phyloP scores from a whole-genome alignment of 2,888 invertebrate genomes.

The Macaria liturata region DNA sequence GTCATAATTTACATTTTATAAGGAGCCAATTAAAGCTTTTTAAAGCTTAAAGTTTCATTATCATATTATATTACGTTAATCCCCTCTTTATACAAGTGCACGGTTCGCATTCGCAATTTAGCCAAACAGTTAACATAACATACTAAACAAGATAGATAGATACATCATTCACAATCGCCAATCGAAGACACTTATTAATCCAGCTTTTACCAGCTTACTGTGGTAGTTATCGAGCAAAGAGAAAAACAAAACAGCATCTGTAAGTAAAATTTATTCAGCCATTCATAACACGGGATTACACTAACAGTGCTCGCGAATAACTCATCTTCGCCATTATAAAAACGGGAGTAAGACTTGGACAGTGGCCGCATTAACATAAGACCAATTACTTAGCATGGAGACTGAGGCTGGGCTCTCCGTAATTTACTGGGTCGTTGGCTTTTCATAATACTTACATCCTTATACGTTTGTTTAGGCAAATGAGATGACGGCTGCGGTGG shows the following conservation, averaged over 20 bases:
- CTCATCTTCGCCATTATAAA: conserved; percentile 32
- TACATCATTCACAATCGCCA: too few relatives aligned
- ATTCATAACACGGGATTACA: conserved; percentile 23
- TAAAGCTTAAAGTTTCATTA: too few relatives aligned
- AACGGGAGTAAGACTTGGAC: conserved; percentile 23
- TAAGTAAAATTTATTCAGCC: background rate
- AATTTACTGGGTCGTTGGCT: conserved; percentile 37
- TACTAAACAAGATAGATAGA: too few relatives aligned
- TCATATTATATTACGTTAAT: too few relatives aligned
- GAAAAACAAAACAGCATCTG: background rate
- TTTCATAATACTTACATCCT: conserved; percentile 37
- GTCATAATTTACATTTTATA: too few relatives aligned
- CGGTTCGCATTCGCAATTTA: too few relatives aligned
- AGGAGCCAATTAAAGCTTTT: too few relatives aligned
- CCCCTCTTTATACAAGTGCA: too few relatives aligned
- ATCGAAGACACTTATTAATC: too few relatives aligned
- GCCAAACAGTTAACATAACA: too few relatives aligned
- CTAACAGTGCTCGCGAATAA: conserved; percentile 21
- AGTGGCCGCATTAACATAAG: conserved; percentile 42
- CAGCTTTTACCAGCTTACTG: too few relatives aligned
- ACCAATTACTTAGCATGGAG: conserved; percentile 43
- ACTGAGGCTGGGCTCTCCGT: conserved; percentile 17
- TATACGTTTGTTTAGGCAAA: conserved; percentile 36
- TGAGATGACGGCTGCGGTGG: conserved; percentile 45
- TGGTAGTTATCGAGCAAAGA: background rate